Evolutionary conservation across 2,888 invertebrate species (phyloP).

Genomic region (Rosalia funebris): DNA sequence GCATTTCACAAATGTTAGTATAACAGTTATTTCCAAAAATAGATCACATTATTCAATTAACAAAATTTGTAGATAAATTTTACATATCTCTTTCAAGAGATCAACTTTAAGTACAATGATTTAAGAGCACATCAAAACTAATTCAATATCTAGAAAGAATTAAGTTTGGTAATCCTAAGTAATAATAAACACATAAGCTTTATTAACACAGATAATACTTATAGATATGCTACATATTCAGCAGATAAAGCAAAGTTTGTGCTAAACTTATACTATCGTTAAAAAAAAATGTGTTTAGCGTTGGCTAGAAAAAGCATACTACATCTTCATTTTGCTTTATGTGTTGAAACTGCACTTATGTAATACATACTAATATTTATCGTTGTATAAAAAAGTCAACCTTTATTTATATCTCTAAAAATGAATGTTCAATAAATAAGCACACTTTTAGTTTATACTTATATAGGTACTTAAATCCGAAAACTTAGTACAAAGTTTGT

Average conservation of each 20-base stretch:
- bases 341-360: too few species aligned
- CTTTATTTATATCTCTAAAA: neutral
- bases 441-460: too few species aligned
- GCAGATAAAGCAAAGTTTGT: conserved; percentile 16
- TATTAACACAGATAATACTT: conserved; percentile 21
- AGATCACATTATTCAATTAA: neutral
- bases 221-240: neutral
- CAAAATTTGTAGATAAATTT: neutral
- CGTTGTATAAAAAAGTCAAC: neutral
- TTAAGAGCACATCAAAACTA: too few species aligned
- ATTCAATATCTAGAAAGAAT: too few species aligned
- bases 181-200: conserved; percentile 6
- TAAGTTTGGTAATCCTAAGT: neutral
- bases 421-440: too few species aligned
- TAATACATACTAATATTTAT: neutral
- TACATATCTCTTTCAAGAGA: neutral
- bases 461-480: too few species aligned
- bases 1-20: neutral
- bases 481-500: conserved; percentile 2
- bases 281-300: neutral
- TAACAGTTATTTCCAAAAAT: neutral
- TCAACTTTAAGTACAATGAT: neutral
- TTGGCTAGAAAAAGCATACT: neutral
- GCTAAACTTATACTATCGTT: neutral
- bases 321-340: neutral